Base-by-base conservation (phyloP, 2,888 invertebrate species). In the Alentia gelatinosa region DNA sequence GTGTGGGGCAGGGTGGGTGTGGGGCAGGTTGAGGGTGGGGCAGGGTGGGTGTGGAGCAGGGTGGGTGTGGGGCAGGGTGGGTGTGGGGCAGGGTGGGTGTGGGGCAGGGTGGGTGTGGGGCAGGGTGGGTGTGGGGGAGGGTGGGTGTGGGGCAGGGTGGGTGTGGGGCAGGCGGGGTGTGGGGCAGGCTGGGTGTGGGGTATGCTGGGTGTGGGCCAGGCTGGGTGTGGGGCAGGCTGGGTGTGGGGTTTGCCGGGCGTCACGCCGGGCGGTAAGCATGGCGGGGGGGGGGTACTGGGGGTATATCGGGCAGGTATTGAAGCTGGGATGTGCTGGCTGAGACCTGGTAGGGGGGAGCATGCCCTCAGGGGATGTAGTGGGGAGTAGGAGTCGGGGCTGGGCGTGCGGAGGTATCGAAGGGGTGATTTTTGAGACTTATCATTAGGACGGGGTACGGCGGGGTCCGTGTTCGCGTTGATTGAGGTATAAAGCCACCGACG, bases 391-490 rank as follows among this genome's bases (percentile, higher is more conserved):
- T 68, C 12, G 30, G 68, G 4, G 63, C 9, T 15, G 63, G n/a
- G 35, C 37, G 83, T 19, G 19, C 0, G 40, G 40, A 19, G 23
- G 37, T 83, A 39, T 83, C 83, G 37, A 4, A 12, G 37, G 83
- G 83, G 12, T 37, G 37, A 37, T 83, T 83, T 83, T 83, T 83
- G 83, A 68, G 68, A 26, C 83, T 83, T 83, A 83, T 83, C 83
- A 83, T 83, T 83, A 83, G n/a, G 40, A 30, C 37, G 40, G 39
- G 1, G 83, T 9, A 30, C n/a, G n/a, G n/a, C n/a, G n/a, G n/a
- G n/a, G n/a, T n/a, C 23, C 56, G 7, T 83, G 83, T 35, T 37
- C 83, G 83, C 83, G 23, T 26, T n/a, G 83, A 37, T 39, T 83
- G 83, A 83, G 39, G 83, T 39, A 83, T 83, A 83, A n/a, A 83